Base-by-base conservation (phyloP, 1,140 invertebrate genomes). In the Drosophila punjabiensis region DNA sequence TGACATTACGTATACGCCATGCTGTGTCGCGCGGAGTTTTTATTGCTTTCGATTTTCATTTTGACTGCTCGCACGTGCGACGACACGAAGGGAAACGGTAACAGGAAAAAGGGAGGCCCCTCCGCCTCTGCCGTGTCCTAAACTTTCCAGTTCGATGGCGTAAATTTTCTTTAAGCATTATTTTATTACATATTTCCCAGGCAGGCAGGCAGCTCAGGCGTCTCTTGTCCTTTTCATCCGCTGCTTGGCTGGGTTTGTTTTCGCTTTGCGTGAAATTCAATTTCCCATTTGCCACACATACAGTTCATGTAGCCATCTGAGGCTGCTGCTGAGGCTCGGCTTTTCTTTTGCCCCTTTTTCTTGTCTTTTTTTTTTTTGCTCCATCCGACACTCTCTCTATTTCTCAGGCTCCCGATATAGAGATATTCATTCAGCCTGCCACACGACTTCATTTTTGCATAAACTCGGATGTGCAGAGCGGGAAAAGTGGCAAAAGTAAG, bases 31-130 rank as follows among this genome's bases (percentile, higher is more conserved):
- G 50, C 47, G 59, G 64, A 58, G 48, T 76, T 90, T 90, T 90
- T 90, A 90, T 90, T 90, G 86, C 86, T 90, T 90, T 90, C 86
- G 86, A 90, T 90, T 90, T 90, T 86, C 86, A 86, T 86, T 90
- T 90, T 78, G 82, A 86, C 71, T 74, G 86, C 79, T 70, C 76
- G 82, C 86, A 90, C 86, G 86, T 90, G 86, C 86, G 79, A 69
- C 86, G 53, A 66, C 64, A 73, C 68, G 71, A 73, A 43, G 24
- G 33, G 32, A 47, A 47, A 50, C 58, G 60, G 61, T n/a, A 56
- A n/a, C 33, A 16, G 50, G 41, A 52, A 28, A 53, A 50, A 37
- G 43, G n/a, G 55, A 47, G 65, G 45, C 11, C 55, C 20, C 5
- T 35, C 65, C 65, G 16, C 28, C 18, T 9, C 7, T 52, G 55